Evolutionary conservation across 2,113 vertebrate species (phyloP).

Genomic region (Pagrus major): DNA sequence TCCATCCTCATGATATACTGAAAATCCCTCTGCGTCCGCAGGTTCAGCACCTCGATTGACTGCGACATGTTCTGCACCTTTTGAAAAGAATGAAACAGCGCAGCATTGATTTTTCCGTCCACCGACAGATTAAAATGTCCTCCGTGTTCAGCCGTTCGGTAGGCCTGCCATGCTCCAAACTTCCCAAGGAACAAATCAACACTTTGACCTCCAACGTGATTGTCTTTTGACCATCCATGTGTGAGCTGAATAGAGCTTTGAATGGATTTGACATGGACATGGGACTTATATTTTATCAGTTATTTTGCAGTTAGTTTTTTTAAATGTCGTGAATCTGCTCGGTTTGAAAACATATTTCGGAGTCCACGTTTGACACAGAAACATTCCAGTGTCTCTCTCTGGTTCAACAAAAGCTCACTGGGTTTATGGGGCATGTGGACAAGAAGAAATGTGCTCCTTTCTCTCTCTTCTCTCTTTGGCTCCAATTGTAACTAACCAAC

Average conservation of each 20-base stretch:
- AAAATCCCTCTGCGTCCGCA: conserved; percentile 98
- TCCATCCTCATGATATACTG: conserved; percentile 99
- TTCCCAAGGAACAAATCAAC: conserved; percentile 57
- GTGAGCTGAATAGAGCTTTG: conserved; percentile 11
- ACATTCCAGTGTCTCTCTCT: conserved; percentile 10
- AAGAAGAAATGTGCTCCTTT: conserved; percentile 20
- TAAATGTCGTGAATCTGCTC: background rate
- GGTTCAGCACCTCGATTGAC: conserved; percentile 98
- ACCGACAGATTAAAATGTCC: conserved; percentile 72
- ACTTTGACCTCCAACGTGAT: conserved; percentile 63
- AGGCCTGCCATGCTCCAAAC: conserved; percentile 35
- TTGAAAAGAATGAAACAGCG: conserved; percentile 65
- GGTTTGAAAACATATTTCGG: conserved; percentile 4
- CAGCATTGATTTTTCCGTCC: conserved; percentile 70
- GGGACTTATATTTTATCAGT: background rate
- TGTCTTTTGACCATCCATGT: conserved; percentile 42
- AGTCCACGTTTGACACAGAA: background rate
- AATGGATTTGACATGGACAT: background rate
- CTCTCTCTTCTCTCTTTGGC: conserved; percentile 30
- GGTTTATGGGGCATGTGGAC: conserved; percentile 44
- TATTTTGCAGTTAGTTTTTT: background rate
- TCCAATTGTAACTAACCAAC: conserved; percentile 41
- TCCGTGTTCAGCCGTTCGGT: conserved; percentile 51
- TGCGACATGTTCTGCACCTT: conserved; percentile 99
- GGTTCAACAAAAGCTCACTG: conserved; percentile 42